Evolutionary conservation across 1,140 invertebrate species (phyloP).

Genomic region (Sarcophaga bullata): DNA sequence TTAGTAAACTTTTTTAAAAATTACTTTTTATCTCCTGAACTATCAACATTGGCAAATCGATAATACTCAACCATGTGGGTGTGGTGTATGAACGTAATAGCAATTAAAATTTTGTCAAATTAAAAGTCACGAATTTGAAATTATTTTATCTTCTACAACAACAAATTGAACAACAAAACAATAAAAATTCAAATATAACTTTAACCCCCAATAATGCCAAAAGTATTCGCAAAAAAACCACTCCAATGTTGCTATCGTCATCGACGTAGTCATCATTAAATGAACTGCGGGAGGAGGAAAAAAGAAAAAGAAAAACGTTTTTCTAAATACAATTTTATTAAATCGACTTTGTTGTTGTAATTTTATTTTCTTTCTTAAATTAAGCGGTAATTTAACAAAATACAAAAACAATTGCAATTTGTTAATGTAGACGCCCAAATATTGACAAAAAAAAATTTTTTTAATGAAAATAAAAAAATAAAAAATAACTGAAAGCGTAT

Average conservation of each 20-base stretch:
- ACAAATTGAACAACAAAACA: not conserved
- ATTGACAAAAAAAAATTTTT: not conserved
- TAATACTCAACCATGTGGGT: no score
- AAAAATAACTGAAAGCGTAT: not conserved
- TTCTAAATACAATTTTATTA: no score
- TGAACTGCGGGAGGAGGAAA: no score
- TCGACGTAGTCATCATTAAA: not conserved
- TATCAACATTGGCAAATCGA: no score
- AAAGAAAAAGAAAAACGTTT: no score
- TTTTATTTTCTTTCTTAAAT: not conserved
- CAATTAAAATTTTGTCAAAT: constrained; percentile 27
- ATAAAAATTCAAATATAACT: not conserved
- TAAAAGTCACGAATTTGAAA: constrained; percentile 10
- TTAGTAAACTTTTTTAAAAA: no score
- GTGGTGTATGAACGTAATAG: not conserved
- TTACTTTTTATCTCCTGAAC: no score
- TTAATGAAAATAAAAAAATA: not conserved
- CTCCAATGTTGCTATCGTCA: not conserved
- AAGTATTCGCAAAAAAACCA: not conserved
- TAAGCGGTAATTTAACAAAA: not conserved
- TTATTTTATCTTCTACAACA: constrained; percentile 4
- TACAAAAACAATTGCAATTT: not conserved
- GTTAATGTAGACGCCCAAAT: constrained; percentile 13
- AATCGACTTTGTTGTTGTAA: no score
- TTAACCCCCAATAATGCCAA: not conserved